These are phyloP conservation scores for Irena cyanogastra DNA, from an alignment of 2,113 vertebrate genomes.

Conservation along the genomic window DNA sequence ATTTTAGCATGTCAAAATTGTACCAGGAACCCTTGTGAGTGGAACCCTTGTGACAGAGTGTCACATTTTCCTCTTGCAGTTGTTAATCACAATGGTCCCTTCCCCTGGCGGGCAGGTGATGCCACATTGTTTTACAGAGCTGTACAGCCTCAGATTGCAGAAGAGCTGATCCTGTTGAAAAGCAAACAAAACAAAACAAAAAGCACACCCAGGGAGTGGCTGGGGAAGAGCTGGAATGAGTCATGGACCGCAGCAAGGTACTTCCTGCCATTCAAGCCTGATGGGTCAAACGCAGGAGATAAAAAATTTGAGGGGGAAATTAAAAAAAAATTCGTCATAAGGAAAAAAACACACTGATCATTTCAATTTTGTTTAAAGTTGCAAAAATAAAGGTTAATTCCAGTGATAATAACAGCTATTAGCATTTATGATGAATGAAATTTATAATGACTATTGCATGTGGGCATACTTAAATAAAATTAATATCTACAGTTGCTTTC, in stretches of 20 bases:
- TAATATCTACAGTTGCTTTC: background rate
- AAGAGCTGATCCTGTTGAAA: slow-evolving; percentile 1
- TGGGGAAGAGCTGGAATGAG: slow-evolving; percentile 44
- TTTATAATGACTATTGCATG: background rate
- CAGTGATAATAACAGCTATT: background rate
- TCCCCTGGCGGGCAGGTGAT: background rate
- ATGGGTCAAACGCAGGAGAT: slow-evolving; percentile 52
- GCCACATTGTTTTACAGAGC: slow-evolving; percentile 4
- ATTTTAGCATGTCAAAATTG: background rate
- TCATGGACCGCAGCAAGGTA: slow-evolving; percentile 68
- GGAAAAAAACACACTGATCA: slow-evolving; percentile 21
- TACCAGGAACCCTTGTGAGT: background rate
- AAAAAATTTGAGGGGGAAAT: slow-evolving; percentile 44
- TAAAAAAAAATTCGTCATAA: slow-evolving; percentile 34
- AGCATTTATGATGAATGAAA: background rate
- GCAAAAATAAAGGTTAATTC: background rate
- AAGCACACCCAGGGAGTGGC: slow-evolving; percentile 64
- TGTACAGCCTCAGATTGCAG: slow-evolving; percentile 44
- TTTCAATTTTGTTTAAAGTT: background rate
- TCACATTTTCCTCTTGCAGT: background rate
- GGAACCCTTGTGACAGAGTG: background rate
- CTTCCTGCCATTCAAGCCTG: slow-evolving; percentile 45
- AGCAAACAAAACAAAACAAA: background rate
- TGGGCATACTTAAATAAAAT: background rate
- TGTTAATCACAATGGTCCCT: background rate